Conservation (phyloP, 2,888 invertebrate genomes). For the Leptopterna dolabrata region DNA sequence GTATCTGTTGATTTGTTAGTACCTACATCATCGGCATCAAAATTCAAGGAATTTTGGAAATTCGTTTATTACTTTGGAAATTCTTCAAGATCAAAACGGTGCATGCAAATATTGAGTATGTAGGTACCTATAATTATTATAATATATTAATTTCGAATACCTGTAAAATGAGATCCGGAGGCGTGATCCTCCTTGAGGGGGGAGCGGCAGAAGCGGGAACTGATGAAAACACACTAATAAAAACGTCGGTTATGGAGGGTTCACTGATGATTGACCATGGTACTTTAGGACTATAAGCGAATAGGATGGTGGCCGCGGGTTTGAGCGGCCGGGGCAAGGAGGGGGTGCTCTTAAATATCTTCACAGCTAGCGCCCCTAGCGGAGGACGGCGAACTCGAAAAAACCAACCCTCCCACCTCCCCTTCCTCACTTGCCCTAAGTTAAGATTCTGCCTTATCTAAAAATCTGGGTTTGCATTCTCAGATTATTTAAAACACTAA, state of each 20-base stretch:
- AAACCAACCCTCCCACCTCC: constrained; percentile 16
- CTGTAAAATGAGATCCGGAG: constrained; percentile 47
- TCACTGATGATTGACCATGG: constrained; percentile 52
- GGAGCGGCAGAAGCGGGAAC: constrained; percentile 34
- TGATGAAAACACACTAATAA: constrained; percentile 46
- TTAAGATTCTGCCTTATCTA: constrained; percentile 31
- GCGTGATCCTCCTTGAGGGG: constrained; percentile 39
- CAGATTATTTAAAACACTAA: constrained; percentile 39
- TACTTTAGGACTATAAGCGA: constrained; percentile 51
- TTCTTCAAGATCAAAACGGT: too few relatives aligned
- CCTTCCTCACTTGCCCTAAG: constrained; percentile 13
- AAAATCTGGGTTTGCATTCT: constrained; percentile 43
- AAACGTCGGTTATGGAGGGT: constrained; percentile 52
- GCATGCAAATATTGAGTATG: background rate
- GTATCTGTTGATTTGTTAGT: too few relatives aligned
- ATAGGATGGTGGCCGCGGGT: constrained; percentile 57
- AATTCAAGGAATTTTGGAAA: too few relatives aligned
- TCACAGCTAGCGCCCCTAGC: constrained; percentile 46
- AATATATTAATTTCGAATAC: background rate
- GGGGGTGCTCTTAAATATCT: constrained; percentile 56
- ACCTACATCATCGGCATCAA: too few relatives aligned
- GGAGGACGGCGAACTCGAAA: constrained; percentile 17
- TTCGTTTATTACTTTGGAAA: too few relatives aligned
- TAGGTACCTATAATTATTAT: background rate
- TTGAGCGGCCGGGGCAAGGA: constrained; percentile 53